Percentiles rank a stretch among this genome's conserved stretches.
phyloP scores from a whole-genome alignment of 2,113 vertebrate genomes.

The Crotalus horridus region DNA sequence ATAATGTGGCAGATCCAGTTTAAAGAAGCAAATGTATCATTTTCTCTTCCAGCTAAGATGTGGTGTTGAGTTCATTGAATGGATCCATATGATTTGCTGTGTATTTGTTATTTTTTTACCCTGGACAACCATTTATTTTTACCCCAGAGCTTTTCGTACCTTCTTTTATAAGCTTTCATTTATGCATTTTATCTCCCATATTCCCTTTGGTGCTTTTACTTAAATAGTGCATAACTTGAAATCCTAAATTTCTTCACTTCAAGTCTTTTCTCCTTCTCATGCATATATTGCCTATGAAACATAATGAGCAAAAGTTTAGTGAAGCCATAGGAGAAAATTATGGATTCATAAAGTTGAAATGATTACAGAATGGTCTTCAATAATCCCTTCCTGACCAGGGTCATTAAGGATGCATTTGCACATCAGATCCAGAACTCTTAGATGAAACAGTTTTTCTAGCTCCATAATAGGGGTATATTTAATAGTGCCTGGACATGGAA shows the following conservation, averaged over 20 bases:
- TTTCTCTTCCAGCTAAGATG: background rate
- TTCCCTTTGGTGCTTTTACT: background rate
- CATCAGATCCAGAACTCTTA: background rate
- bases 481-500: background rate
- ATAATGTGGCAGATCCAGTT: background rate
- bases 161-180: background rate
- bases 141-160: background rate
- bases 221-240: background rate
- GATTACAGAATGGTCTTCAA: background rate
- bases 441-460: background rate
- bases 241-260: background rate
- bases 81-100: background rate
- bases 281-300: background rate
- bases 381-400: background rate
- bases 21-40: background rate
- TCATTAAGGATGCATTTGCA: background rate
- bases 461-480: background rate
- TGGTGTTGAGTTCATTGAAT: background rate
- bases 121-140: background rate
- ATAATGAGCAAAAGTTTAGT: background rate
- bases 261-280: background rate
- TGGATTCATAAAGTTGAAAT: background rate
- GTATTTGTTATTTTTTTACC: background rate
- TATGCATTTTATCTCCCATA: background rate
- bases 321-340: background rate